Evolutionary conservation across 2,888 invertebrate genomes (phyloP), one percentile per base, ranked within the genome.

Genomic region (Dendrolimus houi): DNA sequence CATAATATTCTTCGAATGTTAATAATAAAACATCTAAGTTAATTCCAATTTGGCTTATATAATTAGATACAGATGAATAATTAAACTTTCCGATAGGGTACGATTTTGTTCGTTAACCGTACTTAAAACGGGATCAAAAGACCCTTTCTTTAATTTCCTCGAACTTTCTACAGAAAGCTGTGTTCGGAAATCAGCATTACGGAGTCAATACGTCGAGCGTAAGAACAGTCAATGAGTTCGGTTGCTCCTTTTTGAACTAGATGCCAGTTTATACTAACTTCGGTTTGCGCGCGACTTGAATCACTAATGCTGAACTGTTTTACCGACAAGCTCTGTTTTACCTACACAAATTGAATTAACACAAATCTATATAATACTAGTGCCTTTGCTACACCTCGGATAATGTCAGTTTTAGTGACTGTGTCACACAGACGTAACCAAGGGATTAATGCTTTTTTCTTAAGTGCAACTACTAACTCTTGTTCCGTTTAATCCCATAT

Each of bases 111-210:
- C 12, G 47, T 47, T 47, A 47, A 12, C 47, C 47, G 47, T 47
- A 47, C 12, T 47, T 47, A 12, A 47, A 47, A 3, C 47, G 47
- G 47, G 9, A 47, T 47, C 47, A 47, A 47, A 47, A 47, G 47
- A 47, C 9, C 47, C 8, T 47, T 10, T 47, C 47, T 47, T 47
- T 47, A 9, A 47, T 47, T 47, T 47, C 47, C 47, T 41, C n/a
- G n/a, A 47, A 47, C 47, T 47, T 47, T 12, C 29, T 29, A 29
- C 29, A 6, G 12, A 8, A 77, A 81, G 81, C 81, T 80, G 81
- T 78, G 76, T 85, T 85, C 81, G 81, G 87, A 87, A 88, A 87
- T 86, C 85, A 85, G 83, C 85, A 87, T 88, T 87, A 88, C 83
- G 63, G 81, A 86, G 85, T 87, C 86, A 86, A 87, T 87, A 85